Evolutionary conservation across 37 sponge, comb jelly and placozoan genomes (phyloP).

Genomic region (Halisarca cf. caerulea): DNA sequence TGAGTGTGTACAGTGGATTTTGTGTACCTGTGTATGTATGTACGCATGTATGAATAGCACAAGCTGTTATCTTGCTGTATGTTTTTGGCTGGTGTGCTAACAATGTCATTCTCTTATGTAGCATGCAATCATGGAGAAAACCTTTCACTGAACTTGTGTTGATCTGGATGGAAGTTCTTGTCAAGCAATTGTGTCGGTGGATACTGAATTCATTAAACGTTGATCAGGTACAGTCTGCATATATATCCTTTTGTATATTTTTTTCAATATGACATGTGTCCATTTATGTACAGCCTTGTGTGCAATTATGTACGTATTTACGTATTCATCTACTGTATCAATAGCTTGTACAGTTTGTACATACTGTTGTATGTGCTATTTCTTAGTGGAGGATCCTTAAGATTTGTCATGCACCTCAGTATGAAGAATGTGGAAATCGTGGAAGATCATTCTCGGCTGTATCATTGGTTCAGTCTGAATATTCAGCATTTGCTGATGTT

Average conservation of each 20-base stretch:
- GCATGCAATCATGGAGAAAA: conserved; percentile 74
- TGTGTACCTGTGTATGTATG: conserved; percentile 1
- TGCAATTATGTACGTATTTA: neutral
- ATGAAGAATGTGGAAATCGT: conserved; percentile 35
- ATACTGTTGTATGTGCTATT: neutral
- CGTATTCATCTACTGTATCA: neutral
- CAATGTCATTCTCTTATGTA: neutral
- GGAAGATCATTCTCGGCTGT: conserved; percentile 49
- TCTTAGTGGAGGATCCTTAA: conserved; percentile 12
- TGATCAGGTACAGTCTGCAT: conserved; percentile 55
- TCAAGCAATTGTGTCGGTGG: conserved; percentile 62
- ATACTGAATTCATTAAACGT: conserved; percentile 27
- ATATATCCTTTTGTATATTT: too few relatives aligned
- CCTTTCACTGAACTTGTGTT: conserved; percentile 54
- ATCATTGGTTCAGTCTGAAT: conserved; percentile 19
- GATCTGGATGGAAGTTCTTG: conserved; percentile 77
- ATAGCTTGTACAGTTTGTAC: too few relatives aligned
- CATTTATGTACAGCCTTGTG: neutral
- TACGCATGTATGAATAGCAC: neutral
- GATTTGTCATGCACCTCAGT: conserved; percentile 32
- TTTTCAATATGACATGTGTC: too few relatives aligned
- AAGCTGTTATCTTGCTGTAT: neutral
- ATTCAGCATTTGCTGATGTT: conserved; percentile 26
- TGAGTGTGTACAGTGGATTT: conserved; percentile 16
- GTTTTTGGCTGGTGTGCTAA: neutral